Evolutionary conservation across 1,140 invertebrate genomes (phyloP).

Genomic region (Cheumatopsyche charites): DNA sequence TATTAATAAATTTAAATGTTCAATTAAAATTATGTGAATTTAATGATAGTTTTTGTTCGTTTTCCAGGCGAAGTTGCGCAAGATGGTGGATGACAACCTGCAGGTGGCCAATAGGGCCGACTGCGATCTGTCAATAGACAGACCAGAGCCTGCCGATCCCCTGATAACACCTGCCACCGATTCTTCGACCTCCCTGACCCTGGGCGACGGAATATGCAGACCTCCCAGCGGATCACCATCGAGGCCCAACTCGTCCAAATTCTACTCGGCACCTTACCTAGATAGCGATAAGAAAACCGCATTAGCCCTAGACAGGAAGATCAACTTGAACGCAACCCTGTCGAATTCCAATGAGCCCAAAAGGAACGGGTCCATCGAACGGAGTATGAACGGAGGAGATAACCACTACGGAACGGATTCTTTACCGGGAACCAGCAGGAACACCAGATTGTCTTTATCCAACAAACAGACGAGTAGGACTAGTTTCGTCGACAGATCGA

Average conservation of each 20-base stretch:
- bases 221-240: slow-evolving; percentile 58
- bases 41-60: too few relatives aligned
- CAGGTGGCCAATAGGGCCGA: slow-evolving; percentile 57
- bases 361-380: slow-evolving; percentile 41
- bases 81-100: slow-evolving; percentile 63
- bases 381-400: slow-evolving; percentile 40
- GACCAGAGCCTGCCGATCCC: slow-evolving; percentile 60
- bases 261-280: slow-evolving; percentile 39
- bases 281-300: slow-evolving; percentile 46
- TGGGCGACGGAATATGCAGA: slow-evolving; percentile 56
- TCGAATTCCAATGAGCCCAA: slow-evolving; percentile 36
- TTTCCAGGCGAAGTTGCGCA: slow-evolving; percentile 61
- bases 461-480: slow-evolving; percentile 54
- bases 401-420: slow-evolving; percentile 38
- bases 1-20: too few relatives aligned
- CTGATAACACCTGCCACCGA: slow-evolving; percentile 60
- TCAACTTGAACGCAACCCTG: slow-evolving; percentile 53
- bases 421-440: slow-evolving; percentile 52
- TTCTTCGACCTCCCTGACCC: slow-evolving; percentile 54
- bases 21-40: too few relatives aligned
- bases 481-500: slow-evolving; percentile 45
- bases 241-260: slow-evolving; percentile 49
- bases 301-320: slow-evolving; percentile 46
- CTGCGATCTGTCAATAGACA: slow-evolving; percentile 51
- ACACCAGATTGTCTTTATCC: slow-evolving; percentile 54